Conservation (phyloP, 2,888 invertebrate species). For the Bellardia bayeri region DNA sequence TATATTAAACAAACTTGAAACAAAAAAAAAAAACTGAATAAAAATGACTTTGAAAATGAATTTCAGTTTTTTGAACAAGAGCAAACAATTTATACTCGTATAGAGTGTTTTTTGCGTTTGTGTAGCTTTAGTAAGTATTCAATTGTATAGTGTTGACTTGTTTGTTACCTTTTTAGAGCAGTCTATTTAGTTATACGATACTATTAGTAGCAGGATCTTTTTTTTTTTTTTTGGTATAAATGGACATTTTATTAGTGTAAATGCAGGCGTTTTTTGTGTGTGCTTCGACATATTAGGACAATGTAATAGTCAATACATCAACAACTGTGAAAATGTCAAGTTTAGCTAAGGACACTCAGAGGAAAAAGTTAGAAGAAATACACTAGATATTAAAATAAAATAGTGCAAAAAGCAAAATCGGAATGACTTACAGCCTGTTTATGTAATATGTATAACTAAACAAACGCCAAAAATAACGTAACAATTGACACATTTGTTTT, state of each 20-base stretch:
- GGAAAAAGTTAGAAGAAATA: conserved; percentile 12
- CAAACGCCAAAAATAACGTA: too few species aligned
- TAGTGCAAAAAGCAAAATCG: background rate
- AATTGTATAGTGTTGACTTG: conserved; percentile 31
- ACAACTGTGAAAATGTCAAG: conserved; percentile 62
- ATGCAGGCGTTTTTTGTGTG: conserved; percentile 48
- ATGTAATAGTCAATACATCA: conserved; percentile 53
- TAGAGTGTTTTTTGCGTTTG: background rate
- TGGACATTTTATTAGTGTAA: conserved; percentile 64
- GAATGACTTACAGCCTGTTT: too few species aligned
- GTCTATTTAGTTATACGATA: conserved; percentile 8
- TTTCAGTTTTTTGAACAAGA: background rate
- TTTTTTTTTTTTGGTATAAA: conserved; percentile 33
- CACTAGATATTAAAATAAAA: background rate
- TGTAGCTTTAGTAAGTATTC: background rate
- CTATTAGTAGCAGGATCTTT: conserved; percentile 11
- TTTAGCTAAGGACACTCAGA: conserved; percentile 39
- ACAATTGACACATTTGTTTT: too few species aligned
- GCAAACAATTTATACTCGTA: background rate
- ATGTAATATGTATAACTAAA: too few species aligned
- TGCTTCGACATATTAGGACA: conserved; percentile 37
- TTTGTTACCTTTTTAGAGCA: conserved; percentile 17
- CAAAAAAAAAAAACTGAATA: conserved; percentile 14
- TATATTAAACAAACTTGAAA: conserved; percentile 63
- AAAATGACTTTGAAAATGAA: conserved; percentile 12